Base-by-base conservation (phyloP, 2,113 vertebrate genomes). In the Melanerpes formicivorus region DNA sequence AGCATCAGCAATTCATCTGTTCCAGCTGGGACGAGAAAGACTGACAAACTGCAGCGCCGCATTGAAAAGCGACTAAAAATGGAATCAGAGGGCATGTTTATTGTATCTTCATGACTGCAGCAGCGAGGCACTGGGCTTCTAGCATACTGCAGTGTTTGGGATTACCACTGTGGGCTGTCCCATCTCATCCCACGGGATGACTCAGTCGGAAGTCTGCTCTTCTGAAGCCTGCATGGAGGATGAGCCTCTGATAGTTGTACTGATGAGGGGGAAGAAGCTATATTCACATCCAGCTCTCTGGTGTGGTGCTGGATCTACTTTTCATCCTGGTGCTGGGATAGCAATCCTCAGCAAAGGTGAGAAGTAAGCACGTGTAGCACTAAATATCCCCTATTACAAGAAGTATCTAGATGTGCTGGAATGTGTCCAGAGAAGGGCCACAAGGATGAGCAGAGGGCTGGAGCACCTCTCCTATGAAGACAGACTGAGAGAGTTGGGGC, bases 1-100 rank as follows among this genome's bases (percentile, higher is more conserved):
- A 95, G 91, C 95, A 93, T 93, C 93, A 95, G 95, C 94, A 91
- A 95, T 95, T 96, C 88, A 94, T 96, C 91, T 92, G 7, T 96
- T 96, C 94, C 95, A 96, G 95, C 91, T 96, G 94, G 95, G 91
- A 93, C 93, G 90, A 94, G 96, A 93, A 94, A 94, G 94, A 90
- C 84, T 91, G 85, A 95, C 93, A 86, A 93, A 95, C 83, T 93
- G 93, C 92, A 95, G 93, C 3, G 8, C 93, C 46, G 91, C 76
- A 90, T 89, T 91, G 91, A 96, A 95, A 90, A 93, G 95, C 13
- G 1, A 84, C 94, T 95, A 95, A 95, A 96, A 96, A 96, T 93
- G 91, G 93, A 85, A 96, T 84, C 87, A 58, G 71, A 85, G 87
- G 94, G 82, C 72, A 95, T 90, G 90, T 93, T 95, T 95, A 93